Base-by-base conservation (phyloP, 37 sponge, comb jelly and placozoan species). In the Halisarca cf. caerulea region DNA sequence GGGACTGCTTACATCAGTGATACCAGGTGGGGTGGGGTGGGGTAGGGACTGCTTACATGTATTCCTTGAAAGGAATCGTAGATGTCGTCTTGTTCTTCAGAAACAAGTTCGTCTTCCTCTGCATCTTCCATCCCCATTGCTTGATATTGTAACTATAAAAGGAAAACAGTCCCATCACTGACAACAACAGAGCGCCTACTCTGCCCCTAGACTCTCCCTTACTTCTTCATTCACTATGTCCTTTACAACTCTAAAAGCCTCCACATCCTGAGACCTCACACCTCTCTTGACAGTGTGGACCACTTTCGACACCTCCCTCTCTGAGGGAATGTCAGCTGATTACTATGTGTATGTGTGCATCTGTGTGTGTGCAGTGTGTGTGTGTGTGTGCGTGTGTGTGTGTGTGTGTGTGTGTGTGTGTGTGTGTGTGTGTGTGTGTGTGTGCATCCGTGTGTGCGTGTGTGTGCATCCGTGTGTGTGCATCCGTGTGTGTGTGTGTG, bases 151-250 rank as follows among this genome's bases (percentile, higher is more conserved):
- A 92, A 61, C 93, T 92, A 34, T 7, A 80, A 28, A n/a, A n/a
- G n/a, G n/a, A 17, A 39, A 68, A 24, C 15, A 57, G 69, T 32
- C 8, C 24, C 34, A 66, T 9, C 8, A 66, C 34, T 32, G 15
- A 66, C 34, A 21, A 9, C 24, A 34, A 66, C 8, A 66, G 69
- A 66, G 15, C 24, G 69, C n/a, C n/a, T n/a, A n/a, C n/a, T n/a
- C n/a, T n/a, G n/a, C n/a, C n/a, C 33, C 5, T 21, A 35, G 35
- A 9, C 33, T n/a, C 33, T 8, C 21, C 36, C 75, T 25, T 53
- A 92, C 93, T 78, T 93, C 93, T 86, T 93, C 93, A 33, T 89
- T 83, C 21, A 93, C 88, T 5, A 93, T 73, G 34, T 88, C 84
- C 61, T 90, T 90, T 20, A 88, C 91, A 0, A 88, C 45, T 34